These are phyloP conservation scores for Corythornis vintsioides DNA, from an alignment of 2,113 vertebrate species.

Conservation along the genomic window DNA sequence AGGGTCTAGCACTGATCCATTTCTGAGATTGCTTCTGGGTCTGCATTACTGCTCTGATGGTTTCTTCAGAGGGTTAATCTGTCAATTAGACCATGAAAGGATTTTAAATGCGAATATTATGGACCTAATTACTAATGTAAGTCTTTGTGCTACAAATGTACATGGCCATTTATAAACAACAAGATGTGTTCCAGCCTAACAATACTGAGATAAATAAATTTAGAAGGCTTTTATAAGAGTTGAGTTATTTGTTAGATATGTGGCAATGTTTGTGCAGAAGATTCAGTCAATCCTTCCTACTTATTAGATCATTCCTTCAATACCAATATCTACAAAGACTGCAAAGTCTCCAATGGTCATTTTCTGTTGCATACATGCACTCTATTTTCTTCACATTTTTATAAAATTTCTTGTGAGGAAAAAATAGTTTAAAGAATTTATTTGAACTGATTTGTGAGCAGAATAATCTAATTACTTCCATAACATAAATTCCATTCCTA, in stretches of 20 bases:
- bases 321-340: not conserved
- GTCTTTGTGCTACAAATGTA: not conserved
- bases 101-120: slow-evolving; percentile 23
- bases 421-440: not conserved
- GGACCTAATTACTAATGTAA: slow-evolving; percentile 42
- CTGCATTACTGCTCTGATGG: not conserved
- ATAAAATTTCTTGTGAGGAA: not conserved
- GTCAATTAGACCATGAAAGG: not conserved
- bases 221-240: not conserved
- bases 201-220: not conserved
- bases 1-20: not conserved
- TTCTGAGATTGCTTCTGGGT: not conserved
- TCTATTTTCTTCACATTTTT: not conserved
- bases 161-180: not conserved
- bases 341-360: not conserved
- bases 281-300: not conserved
- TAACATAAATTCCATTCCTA: not conserved
- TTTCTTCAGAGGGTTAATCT: slow-evolving; percentile 19
- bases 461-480: not conserved
- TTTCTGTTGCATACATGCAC: not conserved
- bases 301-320: not conserved
- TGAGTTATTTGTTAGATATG: not conserved
- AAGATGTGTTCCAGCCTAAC: not conserved
- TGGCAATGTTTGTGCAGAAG: not conserved
- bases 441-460: not conserved